Evolutionary conservation across 92 coral and sea anemone species (phyloP).

Genomic region (Chrysogorgia sp.): DNA sequence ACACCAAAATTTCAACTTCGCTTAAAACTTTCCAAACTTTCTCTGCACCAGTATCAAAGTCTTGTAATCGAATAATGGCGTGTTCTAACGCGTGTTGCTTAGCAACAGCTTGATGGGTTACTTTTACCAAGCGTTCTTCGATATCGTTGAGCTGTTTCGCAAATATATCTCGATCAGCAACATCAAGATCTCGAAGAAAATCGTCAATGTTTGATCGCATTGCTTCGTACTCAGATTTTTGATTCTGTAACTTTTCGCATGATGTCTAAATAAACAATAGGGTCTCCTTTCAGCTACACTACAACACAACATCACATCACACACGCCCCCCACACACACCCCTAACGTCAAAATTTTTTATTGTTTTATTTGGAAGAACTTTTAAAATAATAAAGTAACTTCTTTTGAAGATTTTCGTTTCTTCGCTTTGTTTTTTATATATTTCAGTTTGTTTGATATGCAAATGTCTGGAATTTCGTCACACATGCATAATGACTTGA

Average conservation of each 20-base stretch:
- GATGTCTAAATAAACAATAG: not conserved
- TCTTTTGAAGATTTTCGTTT: no score
- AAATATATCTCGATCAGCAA: slow-evolving; percentile 63
- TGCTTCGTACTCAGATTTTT: slow-evolving; percentile 15
- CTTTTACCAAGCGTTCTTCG: slow-evolving; percentile 65
- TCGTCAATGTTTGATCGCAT: slow-evolving; percentile 60
- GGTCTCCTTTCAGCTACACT: no score
- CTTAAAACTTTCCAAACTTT: slow-evolving; percentile 21
- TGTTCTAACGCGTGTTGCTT: slow-evolving; percentile 56
- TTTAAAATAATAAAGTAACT: no score
- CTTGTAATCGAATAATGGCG: slow-evolving; percentile 4
- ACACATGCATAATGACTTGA: no score
- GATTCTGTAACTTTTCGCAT: slow-evolving; percentile 11
- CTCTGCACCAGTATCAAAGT: slow-evolving; percentile 21
- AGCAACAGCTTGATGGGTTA: slow-evolving; percentile 70
- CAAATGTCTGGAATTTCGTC: no score
- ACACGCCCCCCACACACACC: no score
- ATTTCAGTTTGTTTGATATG: no score
- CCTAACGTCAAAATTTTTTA: no score
- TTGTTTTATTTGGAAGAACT: no score
- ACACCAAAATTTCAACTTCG: not conserved
- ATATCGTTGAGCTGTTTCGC: slow-evolving; percentile 67
- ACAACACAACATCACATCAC: no score
- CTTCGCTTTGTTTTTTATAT: no score
- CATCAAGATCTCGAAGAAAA: slow-evolving; percentile 65